A percentile compares a stretch with the other conserved stretches of the same genome.
Conservation (phyloP, 2,888 invertebrate species). For the Hirtodrosophila histrioides region DNA sequence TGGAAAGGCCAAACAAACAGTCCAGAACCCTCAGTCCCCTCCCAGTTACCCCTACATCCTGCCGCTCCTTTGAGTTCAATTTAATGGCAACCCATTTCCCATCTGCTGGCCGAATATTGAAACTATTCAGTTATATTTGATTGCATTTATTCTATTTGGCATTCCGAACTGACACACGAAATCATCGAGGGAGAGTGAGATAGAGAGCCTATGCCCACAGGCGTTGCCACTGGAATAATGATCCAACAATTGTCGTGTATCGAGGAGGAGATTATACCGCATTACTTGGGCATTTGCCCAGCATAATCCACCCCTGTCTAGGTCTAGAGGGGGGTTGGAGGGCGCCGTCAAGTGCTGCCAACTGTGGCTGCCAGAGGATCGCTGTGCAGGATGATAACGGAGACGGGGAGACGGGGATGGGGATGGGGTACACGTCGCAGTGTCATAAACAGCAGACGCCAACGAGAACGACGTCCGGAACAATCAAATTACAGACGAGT, state of each 20-base stretch:
- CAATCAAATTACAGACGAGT: conserved; percentile 46
- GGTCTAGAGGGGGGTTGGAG: not conserved
- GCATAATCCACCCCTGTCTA: conserved; percentile 28
- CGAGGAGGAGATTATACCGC: conserved; percentile 33
- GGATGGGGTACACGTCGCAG: conserved; percentile 22
- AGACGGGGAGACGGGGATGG: not conserved
- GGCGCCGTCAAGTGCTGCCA: conserved; percentile 7
- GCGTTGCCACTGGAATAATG: not conserved
- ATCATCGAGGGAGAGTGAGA: not conserved
- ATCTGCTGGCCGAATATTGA: not conserved
- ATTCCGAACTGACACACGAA: conserved; percentile 5
- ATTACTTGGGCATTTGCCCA: conserved; percentile 46
- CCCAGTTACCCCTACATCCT: not conserved
- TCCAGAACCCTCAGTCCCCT: too few relatives aligned
- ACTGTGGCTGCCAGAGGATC: conserved; percentile 1
- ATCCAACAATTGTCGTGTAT: not conserved
- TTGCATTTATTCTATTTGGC: conserved; percentile 32
- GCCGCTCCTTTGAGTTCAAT: too few relatives aligned
- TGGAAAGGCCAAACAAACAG: too few relatives aligned
- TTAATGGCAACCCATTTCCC: not conserved
- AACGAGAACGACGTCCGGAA: conserved; percentile 42
- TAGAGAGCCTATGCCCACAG: not conserved
- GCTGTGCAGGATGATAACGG: too few relatives aligned
- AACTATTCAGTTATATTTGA: conserved; percentile 43
- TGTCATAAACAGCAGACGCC: conserved; percentile 53